Percentiles rank a stretch among this genome's conserved stretches.
phyloP scores from a whole-genome alignment of 1,140 invertebrate genomes.

The Aporrectodea caliginosa region DNA sequence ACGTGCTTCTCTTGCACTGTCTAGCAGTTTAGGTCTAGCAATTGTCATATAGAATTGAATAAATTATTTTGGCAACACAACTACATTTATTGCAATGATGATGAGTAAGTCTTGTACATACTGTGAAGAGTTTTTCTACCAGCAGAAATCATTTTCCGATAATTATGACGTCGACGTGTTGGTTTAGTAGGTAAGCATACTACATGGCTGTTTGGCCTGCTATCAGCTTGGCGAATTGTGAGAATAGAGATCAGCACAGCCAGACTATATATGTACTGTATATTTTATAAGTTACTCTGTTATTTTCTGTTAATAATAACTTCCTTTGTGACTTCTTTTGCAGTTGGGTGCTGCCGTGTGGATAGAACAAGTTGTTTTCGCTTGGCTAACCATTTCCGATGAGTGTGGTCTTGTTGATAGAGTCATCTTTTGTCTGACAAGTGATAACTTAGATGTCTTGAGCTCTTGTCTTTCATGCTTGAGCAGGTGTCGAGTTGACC shows the following conservation, averaged over 20 bases:
- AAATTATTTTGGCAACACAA: too few species aligned
- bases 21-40: too few species aligned
- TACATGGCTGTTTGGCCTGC: neutral
- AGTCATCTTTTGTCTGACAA: neutral
- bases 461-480: neutral
- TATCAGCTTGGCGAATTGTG: too few species aligned
- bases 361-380: neutral
- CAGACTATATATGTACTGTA: neutral
- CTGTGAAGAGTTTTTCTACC: too few species aligned
- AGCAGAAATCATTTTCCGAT: too few species aligned
- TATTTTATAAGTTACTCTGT: neutral
- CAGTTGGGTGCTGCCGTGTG: neutral
- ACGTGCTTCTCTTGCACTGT: too few species aligned
- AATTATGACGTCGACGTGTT: neutral
- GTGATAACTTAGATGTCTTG: neutral
- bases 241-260: too few species aligned
- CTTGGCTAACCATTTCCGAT: neutral
- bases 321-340: too few species aligned
- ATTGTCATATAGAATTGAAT: too few species aligned
- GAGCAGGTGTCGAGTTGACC: neutral
- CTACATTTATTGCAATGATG: too few species aligned
- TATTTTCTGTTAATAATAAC: neutral
- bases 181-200: neutral
- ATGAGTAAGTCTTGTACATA: too few species aligned
- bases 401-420: neutral